These are phyloP conservation scores for Bufo bufo DNA, from an alignment of 2,113 vertebrate genomes.

Conservation along the genomic window DNA sequence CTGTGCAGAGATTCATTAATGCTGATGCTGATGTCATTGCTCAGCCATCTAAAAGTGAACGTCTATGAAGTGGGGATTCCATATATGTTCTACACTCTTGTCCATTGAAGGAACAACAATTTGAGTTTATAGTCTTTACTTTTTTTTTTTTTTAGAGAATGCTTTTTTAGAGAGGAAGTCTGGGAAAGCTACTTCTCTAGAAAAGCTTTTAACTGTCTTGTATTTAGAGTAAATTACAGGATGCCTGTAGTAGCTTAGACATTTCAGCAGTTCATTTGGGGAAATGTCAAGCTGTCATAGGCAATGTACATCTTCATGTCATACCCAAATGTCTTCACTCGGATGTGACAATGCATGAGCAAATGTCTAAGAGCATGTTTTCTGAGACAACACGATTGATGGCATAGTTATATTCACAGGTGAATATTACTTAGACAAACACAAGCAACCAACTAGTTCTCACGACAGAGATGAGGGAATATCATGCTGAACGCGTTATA, in stretches of 20 bases:
- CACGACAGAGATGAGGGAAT: neutral
- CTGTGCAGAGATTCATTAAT: no score
- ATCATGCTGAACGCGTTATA: neutral
- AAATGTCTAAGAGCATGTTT: neutral
- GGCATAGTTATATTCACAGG: slow-evolving; percentile 5
- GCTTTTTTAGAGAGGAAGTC: neutral
- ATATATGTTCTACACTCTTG: neutral
- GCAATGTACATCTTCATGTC: slow-evolving; percentile 12
- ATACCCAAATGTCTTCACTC: neutral
- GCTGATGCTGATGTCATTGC: no score
- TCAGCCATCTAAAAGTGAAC: no score
- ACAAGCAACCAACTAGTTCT: neutral
- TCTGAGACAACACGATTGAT: neutral
- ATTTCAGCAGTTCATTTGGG: slow-evolving; percentile 10
- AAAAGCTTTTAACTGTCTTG: neutral
- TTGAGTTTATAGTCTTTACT: neutral
- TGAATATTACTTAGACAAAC: neutral
- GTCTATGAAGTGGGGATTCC: neutral
- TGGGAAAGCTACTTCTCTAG: neutral
- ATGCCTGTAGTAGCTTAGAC: slow-evolving; percentile 7
- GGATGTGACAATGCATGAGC: neutral
- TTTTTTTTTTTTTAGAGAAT: neutral
- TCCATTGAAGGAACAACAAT: neutral
- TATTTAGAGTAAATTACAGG: neutral
- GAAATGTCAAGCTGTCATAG: slow-evolving; percentile 21